Conservation (phyloP, 2,888 invertebrate genomes). For the Heterodera filipjevi region DNA sequence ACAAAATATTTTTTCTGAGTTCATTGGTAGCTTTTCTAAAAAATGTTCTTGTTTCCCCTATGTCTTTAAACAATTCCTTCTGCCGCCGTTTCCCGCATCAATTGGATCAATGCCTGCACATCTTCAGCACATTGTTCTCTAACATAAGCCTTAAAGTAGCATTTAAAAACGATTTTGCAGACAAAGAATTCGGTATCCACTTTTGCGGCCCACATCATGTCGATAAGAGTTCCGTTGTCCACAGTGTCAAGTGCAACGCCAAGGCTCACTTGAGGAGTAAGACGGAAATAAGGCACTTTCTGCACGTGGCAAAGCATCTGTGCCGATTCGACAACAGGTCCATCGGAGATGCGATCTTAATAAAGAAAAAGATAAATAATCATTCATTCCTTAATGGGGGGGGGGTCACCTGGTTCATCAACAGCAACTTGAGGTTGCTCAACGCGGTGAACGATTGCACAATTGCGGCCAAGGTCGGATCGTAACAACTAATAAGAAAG, state of each 20-base stretch:
- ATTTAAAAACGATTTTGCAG: too few species aligned
- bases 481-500: too few species aligned
- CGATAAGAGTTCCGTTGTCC: conserved; percentile 78
- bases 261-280: conserved; percentile 82
- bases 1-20: too few species aligned
- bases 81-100: neutral
- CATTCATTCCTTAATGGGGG: too few species aligned
- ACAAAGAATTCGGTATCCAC: too few species aligned
- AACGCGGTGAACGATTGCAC: conserved; percentile 80
- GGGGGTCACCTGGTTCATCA: too few species aligned
- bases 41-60: too few species aligned
- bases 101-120: conserved; percentile 18
- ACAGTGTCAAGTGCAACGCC: conserved; percentile 81
- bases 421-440: conserved; percentile 79
- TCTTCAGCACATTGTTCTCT: conserved; percentile 22
- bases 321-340: conserved; percentile 88
- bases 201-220: conserved; percentile 73
- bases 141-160: conserved; percentile 24
- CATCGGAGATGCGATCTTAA: too few species aligned
- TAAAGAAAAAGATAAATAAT: too few species aligned
- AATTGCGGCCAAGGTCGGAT: conserved; percentile 68
- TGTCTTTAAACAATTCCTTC: too few species aligned
- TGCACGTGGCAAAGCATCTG: conserved; percentile 86
- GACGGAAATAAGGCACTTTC: conserved; percentile 80
- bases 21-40: too few species aligned